Percentiles rank a stretch among this genome's conserved stretches.
These are phyloP conservation scores for Vombatus ursinus DNA, from an alignment of 2,113 vertebrate species.

Conservation along the genomic window DNA sequence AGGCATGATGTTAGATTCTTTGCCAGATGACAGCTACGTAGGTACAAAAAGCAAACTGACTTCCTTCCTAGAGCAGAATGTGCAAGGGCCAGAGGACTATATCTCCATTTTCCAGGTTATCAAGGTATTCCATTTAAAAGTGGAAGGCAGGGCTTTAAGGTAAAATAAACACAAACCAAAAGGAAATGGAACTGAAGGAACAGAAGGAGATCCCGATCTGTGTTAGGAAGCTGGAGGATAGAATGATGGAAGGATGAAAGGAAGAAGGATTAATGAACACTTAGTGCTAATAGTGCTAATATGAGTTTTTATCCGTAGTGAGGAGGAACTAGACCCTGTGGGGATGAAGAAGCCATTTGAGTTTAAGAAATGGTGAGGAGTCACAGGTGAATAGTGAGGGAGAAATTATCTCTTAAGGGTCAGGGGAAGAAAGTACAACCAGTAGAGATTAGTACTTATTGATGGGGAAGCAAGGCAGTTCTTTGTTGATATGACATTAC, in stretches of 20 bases:
- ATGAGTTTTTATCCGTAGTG: background rate
- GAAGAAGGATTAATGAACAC: background rate
- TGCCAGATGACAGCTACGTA: background rate
- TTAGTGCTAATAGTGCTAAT: background rate
- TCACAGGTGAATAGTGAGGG: background rate
- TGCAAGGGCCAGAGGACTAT: background rate
- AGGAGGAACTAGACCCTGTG: background rate
- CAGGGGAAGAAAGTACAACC: background rate
- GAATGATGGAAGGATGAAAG: background rate
- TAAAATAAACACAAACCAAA: background rate
- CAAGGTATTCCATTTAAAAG: background rate
- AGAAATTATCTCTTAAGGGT: background rate
- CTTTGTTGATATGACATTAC: background rate
- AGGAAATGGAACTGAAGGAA: background rate
- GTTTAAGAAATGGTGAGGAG: background rate
- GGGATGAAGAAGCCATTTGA: background rate
- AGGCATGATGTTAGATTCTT: background rate
- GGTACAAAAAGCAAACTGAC: background rate
- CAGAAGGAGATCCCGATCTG: background rate
- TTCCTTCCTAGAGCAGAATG: background rate
- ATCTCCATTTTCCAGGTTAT: background rate
- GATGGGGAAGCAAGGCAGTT: background rate
- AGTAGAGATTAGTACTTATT: background rate
- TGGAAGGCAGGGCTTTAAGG: background rate
- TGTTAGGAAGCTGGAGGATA: background rate